Base-by-base conservation (phyloP, 2,113 vertebrate species). In the Labrus mixtus region DNA sequence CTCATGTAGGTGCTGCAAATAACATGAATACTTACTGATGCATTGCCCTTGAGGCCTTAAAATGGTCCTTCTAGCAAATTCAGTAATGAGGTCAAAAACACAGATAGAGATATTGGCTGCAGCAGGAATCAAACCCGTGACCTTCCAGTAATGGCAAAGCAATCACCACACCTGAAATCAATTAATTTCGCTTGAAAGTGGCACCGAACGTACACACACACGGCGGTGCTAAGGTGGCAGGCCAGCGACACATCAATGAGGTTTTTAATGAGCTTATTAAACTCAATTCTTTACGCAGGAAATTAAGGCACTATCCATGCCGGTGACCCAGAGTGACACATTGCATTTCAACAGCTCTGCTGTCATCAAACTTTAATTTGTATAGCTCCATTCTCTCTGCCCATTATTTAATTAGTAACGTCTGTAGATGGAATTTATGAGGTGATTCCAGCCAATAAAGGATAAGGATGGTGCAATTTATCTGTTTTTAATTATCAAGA, bases 211-310 rank as follows among this genome's bases (percentile, higher is more conserved):
- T 41, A 54, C 57, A 16, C 17, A 66, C 13, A 68, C 73, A 84
- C 17, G 17, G 0, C 41, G 22, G 39, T 23, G 36, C 8, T 16
- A 64, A 50, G 54, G 15, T 48, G 46, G 46, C 46, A 48, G 46
- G 46, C 15, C 15, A 17, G 46, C 46, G 13, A 48, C 16, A 48
- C 46, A 48, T 48, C 46, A 48, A 48, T 13, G 57, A 66, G 48
- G 29, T 19, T 80, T 81, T 45, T 82, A 81, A 91, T 79, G 70
- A 85, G 73, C 62, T 82, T 67, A 83, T 84, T 72, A 82, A 67
- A 73, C 17, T 41, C 25, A 46, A 71, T 84, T 80, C 54, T 80
- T 68, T 61, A 78, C 22, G 12, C 54, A 1, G 54, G 56, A 46
- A 57, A 69, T 81, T 66, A 78, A 57, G 29, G 61, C 54, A 29